Percentiles rank a stretch among this genome's conserved stretches.
phyloP scores from a whole-genome alignment of 2,113 vertebrate species.

The Nannospalax galili region DNA sequence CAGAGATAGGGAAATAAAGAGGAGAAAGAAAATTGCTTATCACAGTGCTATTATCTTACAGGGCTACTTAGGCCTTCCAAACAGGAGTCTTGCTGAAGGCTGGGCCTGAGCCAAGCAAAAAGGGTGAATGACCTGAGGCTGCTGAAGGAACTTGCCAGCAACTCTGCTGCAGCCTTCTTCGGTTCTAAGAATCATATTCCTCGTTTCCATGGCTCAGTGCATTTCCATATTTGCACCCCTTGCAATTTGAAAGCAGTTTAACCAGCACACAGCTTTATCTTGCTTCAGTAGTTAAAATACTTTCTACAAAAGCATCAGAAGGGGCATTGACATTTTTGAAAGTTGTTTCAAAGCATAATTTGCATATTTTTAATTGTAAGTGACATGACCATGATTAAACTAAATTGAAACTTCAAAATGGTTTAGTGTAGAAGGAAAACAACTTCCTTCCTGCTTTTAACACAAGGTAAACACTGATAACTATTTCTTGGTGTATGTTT shows the following conservation, averaged over 20 bases:
- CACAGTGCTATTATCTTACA: not conserved
- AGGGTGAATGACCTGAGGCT: not conserved
- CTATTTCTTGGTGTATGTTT: slow-evolving; percentile 35
- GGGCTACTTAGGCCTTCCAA: slow-evolving; percentile 9
- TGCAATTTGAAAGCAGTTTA: slow-evolving; percentile 14
- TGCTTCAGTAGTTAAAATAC: slow-evolving; percentile 56
- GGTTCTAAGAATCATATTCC: slow-evolving; percentile 8
- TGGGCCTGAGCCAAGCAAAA: slow-evolving; percentile 8
- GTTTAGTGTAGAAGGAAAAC: slow-evolving; percentile 47
- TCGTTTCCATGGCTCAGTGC: not conserved
- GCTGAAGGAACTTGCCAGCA: not conserved
- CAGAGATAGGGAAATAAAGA: not conserved
- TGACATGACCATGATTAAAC: slow-evolving; percentile 53
- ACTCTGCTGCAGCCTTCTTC: not conserved
- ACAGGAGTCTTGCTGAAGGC: not conserved
- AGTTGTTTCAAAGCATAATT: slow-evolving; percentile 21
- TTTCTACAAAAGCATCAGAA: slow-evolving; percentile 37
- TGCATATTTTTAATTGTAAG: slow-evolving; percentile 5
- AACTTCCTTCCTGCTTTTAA: not conserved
- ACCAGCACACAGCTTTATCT: not conserved
- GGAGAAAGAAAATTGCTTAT: slow-evolving; percentile 13
- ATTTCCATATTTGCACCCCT: slow-evolving; percentile 25
- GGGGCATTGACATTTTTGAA: slow-evolving; percentile 31
- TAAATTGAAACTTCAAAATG: slow-evolving; percentile 23
- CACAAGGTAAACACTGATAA: not conserved